These are phyloP conservation scores for Pogonognathellus flavescens DNA, from an alignment of 1,140 invertebrate species.

Conservation along the genomic window DNA sequence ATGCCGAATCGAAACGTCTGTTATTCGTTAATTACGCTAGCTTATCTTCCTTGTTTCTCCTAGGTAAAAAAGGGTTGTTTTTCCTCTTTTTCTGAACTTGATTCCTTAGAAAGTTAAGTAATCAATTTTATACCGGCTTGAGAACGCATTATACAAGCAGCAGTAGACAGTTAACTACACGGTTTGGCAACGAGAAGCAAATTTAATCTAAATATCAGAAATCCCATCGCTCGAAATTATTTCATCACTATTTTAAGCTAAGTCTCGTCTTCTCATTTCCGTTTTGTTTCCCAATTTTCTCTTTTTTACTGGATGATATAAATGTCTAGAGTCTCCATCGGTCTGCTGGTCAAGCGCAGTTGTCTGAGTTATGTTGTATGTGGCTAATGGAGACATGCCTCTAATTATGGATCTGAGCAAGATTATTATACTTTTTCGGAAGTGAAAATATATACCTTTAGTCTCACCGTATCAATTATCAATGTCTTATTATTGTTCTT, in stretches of 20 bases:
- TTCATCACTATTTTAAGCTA: conserved; percentile 38
- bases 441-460: neutral
- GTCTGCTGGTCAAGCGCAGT: conserved; percentile 37
- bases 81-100: neutral
- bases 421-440: conserved; percentile 16
- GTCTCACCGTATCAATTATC: conserved; percentile 26
- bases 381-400: conserved; percentile 31
- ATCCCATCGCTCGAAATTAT: conserved; percentile 27
- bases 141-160: neutral
- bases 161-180: conserved; percentile 2
- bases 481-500: conserved; percentile 25
- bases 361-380: conserved; percentile 23
- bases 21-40: neutral
- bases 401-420: conserved; percentile 17
- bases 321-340: conserved; percentile 13
- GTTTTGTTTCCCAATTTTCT: conserved; percentile 47
- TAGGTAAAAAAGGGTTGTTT: neutral
- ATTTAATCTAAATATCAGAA: conserved; percentile 4
- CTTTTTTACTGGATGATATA: conserved; percentile 29
- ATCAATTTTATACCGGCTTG: conserved; percentile 17
- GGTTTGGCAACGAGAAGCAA: neutral
- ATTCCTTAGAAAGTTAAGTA: conserved; percentile 16
- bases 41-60: conserved; percentile 33
- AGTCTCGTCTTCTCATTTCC: conserved; percentile 18
- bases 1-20: conserved; percentile 18